Evolutionary conservation across 2,888 invertebrate species (phyloP).

Genomic region (Pollenia griseotomentosa): DNA sequence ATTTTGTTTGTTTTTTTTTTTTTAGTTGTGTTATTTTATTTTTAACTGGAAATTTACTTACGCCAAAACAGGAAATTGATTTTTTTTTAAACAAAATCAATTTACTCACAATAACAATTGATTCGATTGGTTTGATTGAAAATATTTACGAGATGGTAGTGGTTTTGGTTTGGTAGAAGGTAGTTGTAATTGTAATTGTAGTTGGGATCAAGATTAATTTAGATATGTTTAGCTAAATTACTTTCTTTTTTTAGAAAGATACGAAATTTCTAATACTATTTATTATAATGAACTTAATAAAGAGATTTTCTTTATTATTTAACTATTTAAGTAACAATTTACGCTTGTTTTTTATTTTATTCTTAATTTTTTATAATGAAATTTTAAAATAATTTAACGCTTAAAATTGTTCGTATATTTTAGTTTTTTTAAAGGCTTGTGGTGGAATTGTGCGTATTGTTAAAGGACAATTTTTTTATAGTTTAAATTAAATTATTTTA

Average conservation of each 20-base stretch:
- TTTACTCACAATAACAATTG: conserved; percentile 38
- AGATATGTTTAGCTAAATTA: conserved; percentile 31
- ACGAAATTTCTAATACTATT: conserved; percentile 6
- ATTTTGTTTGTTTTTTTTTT: conserved; percentile 39
- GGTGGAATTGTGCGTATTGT: conserved; percentile 65
- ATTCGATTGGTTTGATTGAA: conserved; percentile 4
- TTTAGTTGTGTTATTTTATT: conserved; percentile 5
- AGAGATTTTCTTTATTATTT: not conserved
- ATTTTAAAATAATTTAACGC: conserved; percentile 16
- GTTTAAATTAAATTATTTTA: not conserved
- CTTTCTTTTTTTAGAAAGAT: not conserved
- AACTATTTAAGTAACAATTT: conserved; percentile 13
- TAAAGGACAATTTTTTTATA: not conserved
- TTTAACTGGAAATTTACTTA: conserved; percentile 40
- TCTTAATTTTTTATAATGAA: conserved; percentile 15
- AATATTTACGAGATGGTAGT: conserved; percentile 30
- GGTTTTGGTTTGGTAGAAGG: not conserved
- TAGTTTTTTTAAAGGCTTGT: conserved; percentile 51
- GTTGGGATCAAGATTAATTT: not conserved
- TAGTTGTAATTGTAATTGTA: not conserved
- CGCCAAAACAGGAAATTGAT: conserved; percentile 56
- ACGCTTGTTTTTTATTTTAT: conserved; percentile 2
- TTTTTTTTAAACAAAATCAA: conserved; percentile 55
- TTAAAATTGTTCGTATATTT: not conserved
- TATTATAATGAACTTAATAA: not conserved